Evolutionary conservation across 2,797 vertebrate species (phyloP).

Genomic region (Heterohyrax brucei): DNA sequence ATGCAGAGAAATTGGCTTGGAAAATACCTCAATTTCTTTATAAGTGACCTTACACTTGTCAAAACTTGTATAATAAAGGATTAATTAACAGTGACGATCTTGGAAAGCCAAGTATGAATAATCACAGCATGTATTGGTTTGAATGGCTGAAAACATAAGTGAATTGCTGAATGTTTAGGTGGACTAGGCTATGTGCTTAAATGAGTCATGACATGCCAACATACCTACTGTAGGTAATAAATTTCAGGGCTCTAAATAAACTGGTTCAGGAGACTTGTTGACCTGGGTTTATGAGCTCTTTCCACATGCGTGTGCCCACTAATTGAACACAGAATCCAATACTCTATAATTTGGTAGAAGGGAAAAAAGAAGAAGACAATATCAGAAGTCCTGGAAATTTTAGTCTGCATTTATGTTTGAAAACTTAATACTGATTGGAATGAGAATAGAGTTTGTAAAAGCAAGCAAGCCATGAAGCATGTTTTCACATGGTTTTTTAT

Average conservation of each 20-base stretch:
- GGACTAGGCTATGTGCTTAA: neutral
- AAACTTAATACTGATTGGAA: neutral
- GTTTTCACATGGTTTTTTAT: constrained; percentile 41
- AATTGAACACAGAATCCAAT: neutral
- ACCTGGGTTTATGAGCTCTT: neutral
- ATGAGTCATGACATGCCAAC: neutral
- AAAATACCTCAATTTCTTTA: constrained; percentile 33
- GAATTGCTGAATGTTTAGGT: neutral
- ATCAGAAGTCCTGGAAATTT: constrained; percentile 27
- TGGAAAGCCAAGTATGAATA: neutral
- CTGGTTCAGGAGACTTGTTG: neutral
- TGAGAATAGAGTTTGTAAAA: neutral
- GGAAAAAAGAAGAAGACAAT: neutral
- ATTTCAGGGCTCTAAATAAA: neutral
- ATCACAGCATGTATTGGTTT: neutral
- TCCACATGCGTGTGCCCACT: neutral
- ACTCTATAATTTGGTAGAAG: neutral
- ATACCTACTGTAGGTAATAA: neutral
- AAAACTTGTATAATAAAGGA: constrained; percentile 63
- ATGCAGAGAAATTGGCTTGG: neutral
- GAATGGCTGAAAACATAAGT: constrained; percentile 46
- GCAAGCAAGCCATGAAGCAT: neutral
- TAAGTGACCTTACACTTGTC: constrained; percentile 22
- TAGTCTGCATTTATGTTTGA: neutral
- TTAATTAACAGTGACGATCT: neutral